Evolutionary conservation across 2,797 vertebrate species (phyloP), one percentile per base, ranked within the genome.

Genomic region (Micrastur ruficollis): DNA sequence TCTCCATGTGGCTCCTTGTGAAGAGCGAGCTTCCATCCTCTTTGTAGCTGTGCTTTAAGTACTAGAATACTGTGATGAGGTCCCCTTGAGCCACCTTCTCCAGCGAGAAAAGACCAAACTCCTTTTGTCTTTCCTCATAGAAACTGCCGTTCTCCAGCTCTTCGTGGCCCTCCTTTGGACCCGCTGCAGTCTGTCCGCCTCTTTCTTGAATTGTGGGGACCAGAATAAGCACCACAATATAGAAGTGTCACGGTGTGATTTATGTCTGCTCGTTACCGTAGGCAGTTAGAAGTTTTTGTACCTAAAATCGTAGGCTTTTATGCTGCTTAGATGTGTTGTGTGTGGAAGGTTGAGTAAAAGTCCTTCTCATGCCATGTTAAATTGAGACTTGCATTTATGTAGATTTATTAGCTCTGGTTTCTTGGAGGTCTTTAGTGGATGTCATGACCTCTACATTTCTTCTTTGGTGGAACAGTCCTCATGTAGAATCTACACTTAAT

Each of bases 311-410:
- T 29, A 46, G 42, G 5, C 6, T 78, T 65, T 16, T 85, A 7
- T 0, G 0, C 53, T 65, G 38, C 58, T 81, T 46, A 42, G 6
- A 9, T 32, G 5, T 17, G 22, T 47, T 76, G 29, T 42, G 20
- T 65, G 58, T 65, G 32, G 50, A 36, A 84, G 65, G 21, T 14
- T 68, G 31, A 49, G 53, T 38, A 38, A 12, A 86, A 79, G 9
- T 32, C 49, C 31, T 86, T 81, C 11, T 76, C 1, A 1, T 81
- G 29, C 46, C 79, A 31, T 72, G 20, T 93, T 38, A 68, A 75
- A 23, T 6, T 14, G 26, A 68, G 32, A 72, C 9, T 71, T 84
- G 36, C 14, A 12, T 66, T 92, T 50, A 25, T 12, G 52, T 65
- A 7, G 44, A 2, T 56, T 42, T 58, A 58, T 61, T 81, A 26